Evolutionary conservation across 2,797 vertebrate species (phyloP), one percentile per base, ranked within the genome.

Genomic region (Acrossocheilus wenchowensis): DNA sequence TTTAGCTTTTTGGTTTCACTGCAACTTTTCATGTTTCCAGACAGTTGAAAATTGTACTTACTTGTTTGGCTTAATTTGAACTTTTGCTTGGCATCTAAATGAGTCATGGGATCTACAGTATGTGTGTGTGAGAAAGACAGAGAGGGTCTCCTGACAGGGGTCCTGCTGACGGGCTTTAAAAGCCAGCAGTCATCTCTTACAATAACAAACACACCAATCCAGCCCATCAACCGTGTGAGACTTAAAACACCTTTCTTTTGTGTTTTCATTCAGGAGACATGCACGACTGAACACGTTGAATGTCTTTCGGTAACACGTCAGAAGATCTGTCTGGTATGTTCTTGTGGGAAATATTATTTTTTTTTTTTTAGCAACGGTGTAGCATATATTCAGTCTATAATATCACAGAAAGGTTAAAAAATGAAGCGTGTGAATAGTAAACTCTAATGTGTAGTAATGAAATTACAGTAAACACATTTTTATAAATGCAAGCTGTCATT

Each of bases 141-240:
- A 83, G 52, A 43, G 57, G 60, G 74, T 57, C 78, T 4, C 87
- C 80, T 87, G 85, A 45, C 43, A 45, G 43, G 43, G 10, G 43
- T 4, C 87, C 80, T 87, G 85, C 10, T 45, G 43, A 91, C 92
- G 87, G 92, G 92, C 93, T 90, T 89, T 89, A 88, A 62, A 88
- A 92, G 88, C n/a, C 86, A 92, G 72, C 73, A 9, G 19, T 23
- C 71, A 87, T 89, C 89, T 93, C 88, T 92, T 92, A 89, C 81
- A 94, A 96, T 90, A 95, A 95, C 91, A 95, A 95, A 92, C 88
- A 92, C 69, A 74, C 85, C 62, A 91, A 88, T 89, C 54, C 66
- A 80, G 30, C 77, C 75, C 52, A 88, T 94, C 90, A 86, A 69
- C 48, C 66, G 84, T 82, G 62, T 19, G 75, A 86, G 75, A 84